Conservation (phyloP, 2,113 vertebrate species). For the Salvelinus alpinus region DNA sequence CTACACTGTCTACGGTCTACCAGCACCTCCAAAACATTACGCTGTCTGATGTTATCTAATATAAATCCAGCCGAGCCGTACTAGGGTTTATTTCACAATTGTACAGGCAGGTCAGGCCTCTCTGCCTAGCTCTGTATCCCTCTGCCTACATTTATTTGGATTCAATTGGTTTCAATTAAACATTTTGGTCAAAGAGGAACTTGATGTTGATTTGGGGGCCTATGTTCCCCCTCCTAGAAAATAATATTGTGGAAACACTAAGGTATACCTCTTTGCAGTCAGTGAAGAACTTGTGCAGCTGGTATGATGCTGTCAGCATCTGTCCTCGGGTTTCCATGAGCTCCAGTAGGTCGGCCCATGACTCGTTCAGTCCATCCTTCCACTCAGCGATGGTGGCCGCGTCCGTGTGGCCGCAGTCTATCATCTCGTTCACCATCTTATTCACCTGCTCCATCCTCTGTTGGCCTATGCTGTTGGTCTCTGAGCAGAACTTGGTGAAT, state of each 20-base stretch:
- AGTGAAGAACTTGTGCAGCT: conserved; percentile 91
- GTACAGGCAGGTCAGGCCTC: too few relatives aligned
- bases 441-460: conserved; percentile 87
- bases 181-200: too few relatives aligned
- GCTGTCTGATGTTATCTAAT: not conserved
- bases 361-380: conserved; percentile 93
- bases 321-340: conserved; percentile 91
- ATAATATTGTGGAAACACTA: not conserved
- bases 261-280: conserved; percentile 82
- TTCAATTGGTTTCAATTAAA: too few relatives aligned
- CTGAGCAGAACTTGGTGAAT: conserved; percentile 88
- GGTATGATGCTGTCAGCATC: conserved; percentile 87
- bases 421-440: conserved; percentile 87
- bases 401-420: conserved; percentile 84
- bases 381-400: conserved; percentile 90
- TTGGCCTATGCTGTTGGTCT: conserved; percentile 87
- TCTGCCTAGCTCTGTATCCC: too few relatives aligned
- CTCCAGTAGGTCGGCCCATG: conserved; percentile 93
- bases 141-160: too few relatives aligned
- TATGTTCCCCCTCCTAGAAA: not conserved
- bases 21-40: not conserved
- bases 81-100: too few relatives aligned
- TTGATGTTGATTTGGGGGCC: too few relatives aligned
- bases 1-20: conserved; percentile 19
- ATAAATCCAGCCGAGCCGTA: too few relatives aligned